Percentiles rank a stretch among this genome's conserved stretches.
These are phyloP conservation scores for Thryonomys swinderianus DNA, from an alignment of 2,113 vertebrate species.

Conservation along the genomic window DNA sequence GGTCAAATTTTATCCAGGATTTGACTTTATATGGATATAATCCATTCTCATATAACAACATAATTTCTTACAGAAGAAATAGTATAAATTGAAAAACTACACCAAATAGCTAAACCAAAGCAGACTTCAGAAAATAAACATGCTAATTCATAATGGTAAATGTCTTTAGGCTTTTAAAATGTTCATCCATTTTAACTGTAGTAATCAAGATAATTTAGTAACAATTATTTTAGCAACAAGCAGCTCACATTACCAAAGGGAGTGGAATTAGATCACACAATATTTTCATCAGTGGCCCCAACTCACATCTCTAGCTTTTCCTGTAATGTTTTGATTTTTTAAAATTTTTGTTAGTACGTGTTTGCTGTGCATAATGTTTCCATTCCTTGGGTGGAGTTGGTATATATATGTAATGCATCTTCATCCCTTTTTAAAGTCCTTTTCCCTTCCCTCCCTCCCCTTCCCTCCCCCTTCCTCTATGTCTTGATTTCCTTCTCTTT, in stretches of 20 bases:
- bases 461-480: background rate
- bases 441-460: background rate
- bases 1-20: background rate
- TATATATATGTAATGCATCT: background rate
- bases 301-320: background rate
- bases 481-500: background rate
- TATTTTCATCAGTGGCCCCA: background rate
- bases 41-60: background rate
- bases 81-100: background rate
- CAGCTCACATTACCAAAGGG: background rate
- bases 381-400: background rate
- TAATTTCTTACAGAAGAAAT: background rate
- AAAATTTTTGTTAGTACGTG: background rate
- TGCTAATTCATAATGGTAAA: background rate
- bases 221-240: background rate
- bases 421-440: background rate
- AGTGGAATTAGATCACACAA: background rate
- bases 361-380: background rate
- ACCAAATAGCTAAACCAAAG: constrained; percentile 9
- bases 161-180: background rate
- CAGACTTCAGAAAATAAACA: background rate
- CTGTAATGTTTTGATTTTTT: background rate
- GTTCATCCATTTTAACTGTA: constrained; percentile 6
- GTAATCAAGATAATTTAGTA: background rate
- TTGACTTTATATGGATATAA: background rate